Percentiles rank a stretch among this genome's conserved stretches.
phyloP scores from a whole-genome alignment of 2,797 vertebrate genomes.

The Cirrhinus mrigala region DNA sequence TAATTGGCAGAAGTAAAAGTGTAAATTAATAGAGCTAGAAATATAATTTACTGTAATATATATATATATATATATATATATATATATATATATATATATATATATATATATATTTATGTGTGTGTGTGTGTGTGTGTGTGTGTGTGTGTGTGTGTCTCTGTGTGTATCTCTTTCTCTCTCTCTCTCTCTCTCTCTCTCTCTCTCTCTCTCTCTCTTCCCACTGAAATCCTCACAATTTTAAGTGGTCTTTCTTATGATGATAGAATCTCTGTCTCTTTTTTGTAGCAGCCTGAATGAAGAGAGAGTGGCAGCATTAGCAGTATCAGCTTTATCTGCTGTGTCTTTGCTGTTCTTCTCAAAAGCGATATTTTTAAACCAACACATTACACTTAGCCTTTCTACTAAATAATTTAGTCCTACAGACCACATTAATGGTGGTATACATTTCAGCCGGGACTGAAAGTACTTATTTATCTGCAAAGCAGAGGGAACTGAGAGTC shows the following conservation, averaged over 20 bases:
- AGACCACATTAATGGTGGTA: slow-evolving; percentile 76
- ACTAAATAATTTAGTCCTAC: slow-evolving; percentile 77
- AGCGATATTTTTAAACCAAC: slow-evolving; percentile 73
- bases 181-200: no score
- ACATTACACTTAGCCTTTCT: slow-evolving; percentile 75
- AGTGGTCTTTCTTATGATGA: slow-evolving; percentile 39
- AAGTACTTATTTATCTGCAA: slow-evolving; percentile 76
- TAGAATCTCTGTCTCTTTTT: slow-evolving; percentile 28
- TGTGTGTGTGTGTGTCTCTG: no score
- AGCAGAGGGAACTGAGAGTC: slow-evolving; percentile 56
- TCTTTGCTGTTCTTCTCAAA: slow-evolving; percentile 60
- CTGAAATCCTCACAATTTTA: slow-evolving; percentile 6
- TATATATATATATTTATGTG: no score
- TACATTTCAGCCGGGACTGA: slow-evolving; percentile 65
- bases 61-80: no score
- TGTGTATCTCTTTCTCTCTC: no score
- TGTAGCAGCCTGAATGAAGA: slow-evolving; percentile 56
- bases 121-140: no score
- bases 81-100: no score
- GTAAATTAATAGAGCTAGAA: not conserved
- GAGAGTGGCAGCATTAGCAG: slow-evolving; percentile 53
- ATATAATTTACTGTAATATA: not conserved
- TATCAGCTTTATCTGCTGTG: slow-evolving; percentile 60
- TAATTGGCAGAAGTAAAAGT: not conserved
- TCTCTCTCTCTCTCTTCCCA: not conserved